These are phyloP conservation scores for Cybosia mesomella DNA, from an alignment of 2,888 invertebrate genomes.

Conservation along the genomic window DNA sequence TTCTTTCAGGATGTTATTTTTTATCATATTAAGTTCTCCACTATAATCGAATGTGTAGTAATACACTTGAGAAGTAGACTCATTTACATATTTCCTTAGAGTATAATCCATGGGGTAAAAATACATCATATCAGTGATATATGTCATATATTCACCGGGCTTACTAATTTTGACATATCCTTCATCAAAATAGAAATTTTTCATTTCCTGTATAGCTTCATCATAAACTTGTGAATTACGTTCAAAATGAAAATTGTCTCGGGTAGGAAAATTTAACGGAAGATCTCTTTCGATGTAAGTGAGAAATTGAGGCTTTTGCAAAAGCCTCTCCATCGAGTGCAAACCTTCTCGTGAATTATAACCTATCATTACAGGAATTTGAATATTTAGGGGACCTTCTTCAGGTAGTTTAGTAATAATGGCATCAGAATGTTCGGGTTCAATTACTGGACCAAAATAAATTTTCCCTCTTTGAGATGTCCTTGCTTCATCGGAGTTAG, in stretches of 20 bases:
- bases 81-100: constrained; percentile 74
- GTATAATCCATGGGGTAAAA: constrained; percentile 79
- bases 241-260: constrained; percentile 70
- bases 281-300: constrained; percentile 6
- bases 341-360: constrained; percentile 7
- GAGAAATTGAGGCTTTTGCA: constrained; percentile 1
- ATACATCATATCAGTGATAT: constrained; percentile 70
- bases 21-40: constrained; percentile 78
- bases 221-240: constrained; percentile 66
- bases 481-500: neutral
- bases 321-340: neutral
- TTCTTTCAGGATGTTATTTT: constrained; percentile 62
- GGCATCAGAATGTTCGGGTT: neutral
- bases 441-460: constrained; percentile 2
- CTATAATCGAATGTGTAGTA: constrained; percentile 85
- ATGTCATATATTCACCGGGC: constrained; percentile 78
- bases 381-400: neutral
- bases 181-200: constrained; percentile 79
- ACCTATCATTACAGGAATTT: neutral
- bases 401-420: constrained; percentile 8
- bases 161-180: constrained; percentile 76
- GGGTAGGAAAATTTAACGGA: constrained; percentile 72
- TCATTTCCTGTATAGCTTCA: constrained; percentile 72
- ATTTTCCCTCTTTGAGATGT: neutral
- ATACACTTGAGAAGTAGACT: constrained; percentile 71